Evolutionary conservation across 2,797 vertebrate species (phyloP).

Genomic region (Taeniopygia guttata): DNA sequence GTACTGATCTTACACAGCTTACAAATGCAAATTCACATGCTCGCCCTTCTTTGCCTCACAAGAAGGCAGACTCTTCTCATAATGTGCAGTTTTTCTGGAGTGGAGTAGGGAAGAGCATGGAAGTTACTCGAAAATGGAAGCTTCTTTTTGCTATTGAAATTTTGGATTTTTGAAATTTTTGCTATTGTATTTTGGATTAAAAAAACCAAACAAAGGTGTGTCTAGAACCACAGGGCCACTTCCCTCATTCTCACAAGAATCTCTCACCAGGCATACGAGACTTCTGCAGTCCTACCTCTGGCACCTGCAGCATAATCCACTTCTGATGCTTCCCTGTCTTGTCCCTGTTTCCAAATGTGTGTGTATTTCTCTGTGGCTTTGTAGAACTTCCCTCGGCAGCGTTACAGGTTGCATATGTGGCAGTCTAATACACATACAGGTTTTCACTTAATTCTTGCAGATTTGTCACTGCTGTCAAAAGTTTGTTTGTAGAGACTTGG

Average conservation of each 20-base stretch:
- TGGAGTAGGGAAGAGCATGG: neutral
- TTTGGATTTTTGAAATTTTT: too few relatives aligned
- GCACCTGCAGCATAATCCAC: neutral
- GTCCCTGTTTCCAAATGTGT: neutral
- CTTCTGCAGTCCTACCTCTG: neutral
- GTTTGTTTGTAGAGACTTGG: neutral
- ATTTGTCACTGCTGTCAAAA: neutral
- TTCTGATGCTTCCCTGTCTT: neutral
- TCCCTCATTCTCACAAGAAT: accelerated
- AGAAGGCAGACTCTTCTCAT: neutral
- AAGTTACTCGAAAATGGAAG: neutral
- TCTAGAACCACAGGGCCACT: neutral
- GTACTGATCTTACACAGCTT: neutral
- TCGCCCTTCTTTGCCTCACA: neutral
- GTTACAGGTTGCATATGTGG: neutral
- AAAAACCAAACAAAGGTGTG: neutral
- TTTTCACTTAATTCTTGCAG: neutral
- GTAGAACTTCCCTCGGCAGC: accelerated
- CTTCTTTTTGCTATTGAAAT: neutral
- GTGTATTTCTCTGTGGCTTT: neutral
- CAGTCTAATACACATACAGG: neutral
- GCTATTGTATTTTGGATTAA: neutral
- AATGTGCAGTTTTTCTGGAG: neutral
- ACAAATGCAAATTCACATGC: neutral
- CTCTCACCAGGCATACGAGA: neutral